phyloP scores from a whole-genome alignment of 1,140 invertebrate species.

The Neodiprion lecontei region DNA sequence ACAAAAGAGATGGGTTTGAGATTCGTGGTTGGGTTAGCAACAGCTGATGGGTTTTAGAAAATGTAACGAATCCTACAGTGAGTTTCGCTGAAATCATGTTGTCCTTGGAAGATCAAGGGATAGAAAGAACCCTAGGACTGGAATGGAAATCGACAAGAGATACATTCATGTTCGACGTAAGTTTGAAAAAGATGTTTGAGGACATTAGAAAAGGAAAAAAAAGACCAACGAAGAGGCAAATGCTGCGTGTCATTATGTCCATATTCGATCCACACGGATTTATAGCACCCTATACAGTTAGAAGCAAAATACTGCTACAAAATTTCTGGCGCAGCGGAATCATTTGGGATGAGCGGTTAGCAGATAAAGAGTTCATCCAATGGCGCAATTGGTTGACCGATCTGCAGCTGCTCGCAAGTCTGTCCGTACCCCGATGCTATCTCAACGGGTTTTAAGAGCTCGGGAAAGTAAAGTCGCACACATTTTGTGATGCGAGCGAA shows the following conservation, averaged over 20 bases:
- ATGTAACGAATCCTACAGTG: neutral
- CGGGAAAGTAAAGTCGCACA: slow-evolving; percentile 38
- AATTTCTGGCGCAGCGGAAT: slow-evolving; percentile 37
- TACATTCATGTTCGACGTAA: slow-evolving; percentile 13
- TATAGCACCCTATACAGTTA: slow-evolving; percentile 34
- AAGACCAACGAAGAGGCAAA: slow-evolving; percentile 31
- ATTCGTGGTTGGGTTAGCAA: slow-evolving; percentile 20
- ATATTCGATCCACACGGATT: slow-evolving; percentile 46
- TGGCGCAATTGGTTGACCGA: slow-evolving; percentile 16
- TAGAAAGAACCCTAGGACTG: slow-evolving; percentile 18
- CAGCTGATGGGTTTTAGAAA: neutral
- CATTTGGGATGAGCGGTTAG: slow-evolving; percentile 47
- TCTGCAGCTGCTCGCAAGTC: neutral
- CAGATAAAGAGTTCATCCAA: neutral
- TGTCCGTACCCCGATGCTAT: neutral
- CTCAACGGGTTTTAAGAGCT: neutral
- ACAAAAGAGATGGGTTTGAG: slow-evolving; percentile 21
- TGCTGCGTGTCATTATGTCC: slow-evolving; percentile 31
- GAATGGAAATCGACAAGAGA: slow-evolving; percentile 8
- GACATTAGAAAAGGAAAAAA: slow-evolving; percentile 3
- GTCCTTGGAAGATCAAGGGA: neutral
- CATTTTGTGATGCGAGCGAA: slow-evolving; percentile 47
- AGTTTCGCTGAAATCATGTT: neutral
- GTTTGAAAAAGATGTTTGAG: slow-evolving; percentile 4
- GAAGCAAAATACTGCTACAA: slow-evolving; percentile 41